These are phyloP conservation scores for Agapornis roseicollis DNA, from an alignment of 2,113 vertebrate species.

Conservation along the genomic window DNA sequence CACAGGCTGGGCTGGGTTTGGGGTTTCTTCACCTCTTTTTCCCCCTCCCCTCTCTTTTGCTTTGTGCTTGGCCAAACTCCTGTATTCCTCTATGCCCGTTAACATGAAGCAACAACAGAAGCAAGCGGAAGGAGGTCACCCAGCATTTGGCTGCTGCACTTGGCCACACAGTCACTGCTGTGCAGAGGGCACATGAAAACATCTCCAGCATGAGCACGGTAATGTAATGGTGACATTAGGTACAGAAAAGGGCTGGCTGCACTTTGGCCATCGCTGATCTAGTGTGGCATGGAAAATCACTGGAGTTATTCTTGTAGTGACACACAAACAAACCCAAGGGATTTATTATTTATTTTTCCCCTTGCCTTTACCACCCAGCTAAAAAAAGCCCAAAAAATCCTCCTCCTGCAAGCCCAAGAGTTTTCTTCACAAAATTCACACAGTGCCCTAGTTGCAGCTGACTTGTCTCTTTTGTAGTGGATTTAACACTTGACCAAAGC, in stretches of 20 bases:
- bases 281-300: background rate
- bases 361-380: background rate
- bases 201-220: fast-evolving
- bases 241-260: background rate
- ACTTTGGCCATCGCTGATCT: background rate
- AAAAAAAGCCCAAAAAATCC: background rate
- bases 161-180: background rate
- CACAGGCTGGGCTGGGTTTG: background rate
- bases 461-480: background rate
- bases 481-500: slow-evolving; percentile 23
- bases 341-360: slow-evolving; percentile 45
- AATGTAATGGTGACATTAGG: fast-evolving
- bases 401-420: background rate
- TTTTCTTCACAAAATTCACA: background rate
- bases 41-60: background rate
- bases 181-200: background rate
- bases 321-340: background rate
- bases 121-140: slow-evolving; percentile 27
- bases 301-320: background rate
- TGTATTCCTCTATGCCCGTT: slow-evolving; percentile 7
- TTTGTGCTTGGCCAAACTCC: slow-evolving; percentile 46
- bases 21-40: background rate
- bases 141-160: background rate
- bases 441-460: background rate
- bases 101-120: background rate